phyloP scores from a whole-genome alignment of 2,888 invertebrate species.

The Thera britannica region DNA sequence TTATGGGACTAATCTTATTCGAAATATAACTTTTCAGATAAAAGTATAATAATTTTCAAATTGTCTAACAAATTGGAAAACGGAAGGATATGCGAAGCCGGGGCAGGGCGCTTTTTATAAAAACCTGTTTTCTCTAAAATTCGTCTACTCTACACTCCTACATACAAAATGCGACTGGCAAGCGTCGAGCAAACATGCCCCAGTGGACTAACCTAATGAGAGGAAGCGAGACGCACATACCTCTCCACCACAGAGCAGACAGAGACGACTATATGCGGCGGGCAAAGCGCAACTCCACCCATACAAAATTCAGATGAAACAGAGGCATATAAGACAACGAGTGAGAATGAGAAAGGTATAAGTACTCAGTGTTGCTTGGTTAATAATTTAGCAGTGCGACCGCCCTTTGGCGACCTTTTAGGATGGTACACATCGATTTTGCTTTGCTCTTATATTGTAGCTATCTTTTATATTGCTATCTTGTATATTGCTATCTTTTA shows the following conservation, averaged over 20 bases:
- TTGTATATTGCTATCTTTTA: neutral
- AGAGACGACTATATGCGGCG: constrained; percentile 71
- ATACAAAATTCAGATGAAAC: constrained; percentile 57
- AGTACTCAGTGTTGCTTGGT: constrained; percentile 75
- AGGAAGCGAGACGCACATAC: constrained; percentile 65
- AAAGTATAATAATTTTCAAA: too few relatives aligned
- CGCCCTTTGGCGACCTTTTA: constrained; percentile 66
- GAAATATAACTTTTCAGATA: too few relatives aligned
- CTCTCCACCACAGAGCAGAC: constrained; percentile 39
- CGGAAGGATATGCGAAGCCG: too few relatives aligned
- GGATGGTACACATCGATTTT: constrained; percentile 54
- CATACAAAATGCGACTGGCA: constrained; percentile 76
- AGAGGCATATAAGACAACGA: constrained; percentile 32
- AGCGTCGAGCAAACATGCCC: constrained; percentile 79
- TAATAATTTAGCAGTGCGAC: constrained; percentile 76
- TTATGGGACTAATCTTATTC: too few relatives aligned
- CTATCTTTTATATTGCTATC: constrained; percentile 7
- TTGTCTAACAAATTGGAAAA: too few relatives aligned
- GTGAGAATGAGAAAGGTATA: constrained; percentile 58
- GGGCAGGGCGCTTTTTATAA: too few relatives aligned
- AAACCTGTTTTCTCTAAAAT: constrained; percentile 25
- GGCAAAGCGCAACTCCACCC: constrained; percentile 78
- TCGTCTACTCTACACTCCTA: constrained; percentile 54
- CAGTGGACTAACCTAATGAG: constrained; percentile 81
- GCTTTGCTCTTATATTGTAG: constrained; percentile 39